These are phyloP conservation scores for Scrobipalpa costella DNA, from an alignment of 2,888 invertebrate genomes.

Conservation along the genomic window DNA sequence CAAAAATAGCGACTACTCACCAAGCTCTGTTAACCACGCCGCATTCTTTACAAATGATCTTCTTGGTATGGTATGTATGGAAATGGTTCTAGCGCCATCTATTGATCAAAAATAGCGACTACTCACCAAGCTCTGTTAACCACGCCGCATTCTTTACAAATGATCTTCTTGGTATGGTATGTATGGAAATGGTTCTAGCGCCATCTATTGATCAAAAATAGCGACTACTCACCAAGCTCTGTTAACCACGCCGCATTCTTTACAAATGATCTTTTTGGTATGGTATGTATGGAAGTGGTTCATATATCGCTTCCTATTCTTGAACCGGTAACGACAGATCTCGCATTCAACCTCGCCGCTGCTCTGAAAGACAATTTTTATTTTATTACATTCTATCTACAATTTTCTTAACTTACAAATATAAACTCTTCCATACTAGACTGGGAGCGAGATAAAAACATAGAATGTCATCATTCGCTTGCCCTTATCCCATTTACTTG, in stretches of 20 bases:
- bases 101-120: background rate
- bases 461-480: too few species aligned
- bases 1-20: constrained; percentile 1
- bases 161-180: too few species aligned
- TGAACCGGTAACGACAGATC: constrained; percentile 14
- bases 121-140: constrained; percentile 16
- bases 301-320: constrained; percentile 6
- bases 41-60: constrained; percentile 15
- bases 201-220: background rate
- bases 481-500: too few species aligned
- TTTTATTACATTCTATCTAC: background rate
- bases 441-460: background rate
- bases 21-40: constrained; percentile 6
- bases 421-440: background rate
- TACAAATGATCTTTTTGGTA: constrained; percentile 12
- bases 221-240: constrained; percentile 14
- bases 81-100: constrained; percentile 10
- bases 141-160: constrained; percentile 11
- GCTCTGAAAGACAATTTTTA: constrained; percentile 1
- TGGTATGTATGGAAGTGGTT: constrained; percentile 15
- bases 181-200: too few species aligned
- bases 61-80: constrained; percentile 10
- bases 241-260: constrained; percentile 7
- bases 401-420: too few species aligned
- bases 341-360: constrained; percentile 22